phyloP scores from a whole-genome alignment of 2,888 invertebrate species.

The Mesorhabditis spiculigera region DNA sequence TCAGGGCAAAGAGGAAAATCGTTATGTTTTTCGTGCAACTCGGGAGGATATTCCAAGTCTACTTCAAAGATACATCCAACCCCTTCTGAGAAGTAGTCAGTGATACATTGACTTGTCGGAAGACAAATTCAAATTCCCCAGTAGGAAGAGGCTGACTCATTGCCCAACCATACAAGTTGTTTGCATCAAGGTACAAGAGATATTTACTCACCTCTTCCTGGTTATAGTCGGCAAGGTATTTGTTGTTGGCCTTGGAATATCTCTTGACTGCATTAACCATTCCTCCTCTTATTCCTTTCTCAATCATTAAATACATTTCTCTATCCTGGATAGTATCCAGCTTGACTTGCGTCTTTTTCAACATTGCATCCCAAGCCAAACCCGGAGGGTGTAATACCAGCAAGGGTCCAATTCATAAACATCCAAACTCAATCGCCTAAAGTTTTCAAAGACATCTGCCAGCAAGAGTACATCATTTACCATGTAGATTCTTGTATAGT shows the following conservation, averaged over 20 bases:
- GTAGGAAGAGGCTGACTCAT: constrained; percentile 50
- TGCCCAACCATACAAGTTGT: constrained; percentile 50
- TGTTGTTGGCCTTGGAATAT: constrained; percentile 50
- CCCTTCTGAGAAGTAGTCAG: constrained; percentile 16
- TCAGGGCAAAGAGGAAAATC: constrained; percentile 53
- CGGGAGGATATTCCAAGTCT: constrained; percentile 60
- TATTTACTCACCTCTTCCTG: too few relatives aligned
- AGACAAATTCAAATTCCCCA: constrained; percentile 43
- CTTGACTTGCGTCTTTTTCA: constrained; percentile 43
- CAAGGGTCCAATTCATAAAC: constrained; percentile 47
- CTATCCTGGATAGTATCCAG: constrained; percentile 46
- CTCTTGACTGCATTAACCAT: constrained; percentile 39
- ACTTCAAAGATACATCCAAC: constrained; percentile 60
- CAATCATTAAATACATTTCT: constrained; percentile 44
- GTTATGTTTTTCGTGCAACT: too few relatives aligned
- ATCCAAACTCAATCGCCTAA: constrained; percentile 39
- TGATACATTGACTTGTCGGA: constrained; percentile 17
- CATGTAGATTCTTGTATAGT: too few relatives aligned
- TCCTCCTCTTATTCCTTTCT: constrained; percentile 42
- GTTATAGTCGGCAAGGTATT: constrained; percentile 29
- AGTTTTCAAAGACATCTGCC: constrained; percentile 56
- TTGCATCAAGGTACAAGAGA: constrained; percentile 46
- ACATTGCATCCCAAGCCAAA: constrained; percentile 51
- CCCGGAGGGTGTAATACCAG: constrained; percentile 51
- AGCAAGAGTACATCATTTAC: constrained; percentile 49